Conservation (phyloP, 2,888 invertebrate genomes). For the Ypsolopha scabrella region DNA sequence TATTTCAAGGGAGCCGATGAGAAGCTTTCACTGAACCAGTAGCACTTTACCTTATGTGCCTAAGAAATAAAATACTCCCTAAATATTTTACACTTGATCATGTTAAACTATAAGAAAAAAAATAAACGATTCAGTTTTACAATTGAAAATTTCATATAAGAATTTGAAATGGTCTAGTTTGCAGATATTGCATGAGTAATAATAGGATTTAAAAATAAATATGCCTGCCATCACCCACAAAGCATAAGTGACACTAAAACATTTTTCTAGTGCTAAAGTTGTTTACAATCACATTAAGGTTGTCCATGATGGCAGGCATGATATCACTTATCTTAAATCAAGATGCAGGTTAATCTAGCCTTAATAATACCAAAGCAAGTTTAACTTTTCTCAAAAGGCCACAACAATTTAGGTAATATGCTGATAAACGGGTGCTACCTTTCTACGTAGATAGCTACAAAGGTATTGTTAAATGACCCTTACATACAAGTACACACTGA, state of each 20-base stretch:
- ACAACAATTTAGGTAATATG: conserved; percentile 62
- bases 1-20: conserved; percentile 19
- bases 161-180: conserved; percentile 22
- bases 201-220: conserved; percentile 24
- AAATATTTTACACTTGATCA: conserved; percentile 62
- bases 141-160: conserved; percentile 24
- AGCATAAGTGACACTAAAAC: conserved; percentile 11
- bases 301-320: conserved; percentile 32
- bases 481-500: conserved; percentile 33
- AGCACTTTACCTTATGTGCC: conserved; percentile 62
- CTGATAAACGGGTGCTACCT: conserved; percentile 49
- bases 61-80: conserved; percentile 59
- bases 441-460: conserved; percentile 36
- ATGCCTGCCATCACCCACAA: conserved; percentile 32
- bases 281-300: conserved; percentile 10
- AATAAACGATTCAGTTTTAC: conserved; percentile 23
- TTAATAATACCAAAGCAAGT: conserved; percentile 60
- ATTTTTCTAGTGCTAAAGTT: neutral
- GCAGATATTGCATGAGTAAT: conserved; percentile 25
- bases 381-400: conserved; percentile 59
- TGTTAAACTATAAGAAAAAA: conserved; percentile 17
- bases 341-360: conserved; percentile 46
- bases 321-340: conserved; percentile 38
- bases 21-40: conserved; percentile 52
- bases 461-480: conserved; percentile 37